These are phyloP conservation scores for Leptinotarsa texana DNA, from an alignment of 1,140 invertebrate genomes.

Conservation along the genomic window DNA sequence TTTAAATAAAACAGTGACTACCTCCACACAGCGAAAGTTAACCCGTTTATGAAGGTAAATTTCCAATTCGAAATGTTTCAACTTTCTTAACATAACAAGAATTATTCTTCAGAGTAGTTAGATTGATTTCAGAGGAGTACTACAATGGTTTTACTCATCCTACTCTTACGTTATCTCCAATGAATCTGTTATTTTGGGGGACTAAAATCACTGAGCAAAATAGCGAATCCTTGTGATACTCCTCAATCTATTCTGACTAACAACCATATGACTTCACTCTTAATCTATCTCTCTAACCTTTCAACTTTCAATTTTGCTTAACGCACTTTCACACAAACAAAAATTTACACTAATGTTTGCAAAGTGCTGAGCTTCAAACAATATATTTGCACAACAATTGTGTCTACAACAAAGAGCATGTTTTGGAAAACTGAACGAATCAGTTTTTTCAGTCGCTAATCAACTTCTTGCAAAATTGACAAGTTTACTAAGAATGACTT, in stretches of 20 bases:
- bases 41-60: background rate
- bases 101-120: background rate
- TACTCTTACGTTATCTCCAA: too few species aligned
- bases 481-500: conserved; percentile 14
- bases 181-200: too few species aligned
- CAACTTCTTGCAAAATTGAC: background rate
- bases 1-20: background rate
- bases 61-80: background rate
- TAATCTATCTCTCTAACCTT: conserved; percentile 18
- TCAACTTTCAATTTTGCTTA: conserved; percentile 23
- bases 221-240: conserved; percentile 9
- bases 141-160: background rate
- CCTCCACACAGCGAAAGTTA: background rate
- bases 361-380: conserved; percentile 11
- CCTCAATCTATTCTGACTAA: conserved; percentile 4
- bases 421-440: conserved; percentile 15
- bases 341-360: conserved; percentile 13
- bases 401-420: conserved; percentile 10
- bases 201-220: background rate
- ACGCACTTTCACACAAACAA: conserved; percentile 15
- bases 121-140: conserved; percentile 5
- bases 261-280: conserved; percentile 10
- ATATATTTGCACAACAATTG: conserved; percentile 4
- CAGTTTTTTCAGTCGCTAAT: background rate
- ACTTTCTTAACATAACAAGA: background rate